A percentile compares a stretch with the other conserved stretches of the same genome.
These are phyloP conservation scores for Plebejus melissa DNA, from an alignment of 2,888 invertebrate genomes.

Conservation along the genomic window DNA sequence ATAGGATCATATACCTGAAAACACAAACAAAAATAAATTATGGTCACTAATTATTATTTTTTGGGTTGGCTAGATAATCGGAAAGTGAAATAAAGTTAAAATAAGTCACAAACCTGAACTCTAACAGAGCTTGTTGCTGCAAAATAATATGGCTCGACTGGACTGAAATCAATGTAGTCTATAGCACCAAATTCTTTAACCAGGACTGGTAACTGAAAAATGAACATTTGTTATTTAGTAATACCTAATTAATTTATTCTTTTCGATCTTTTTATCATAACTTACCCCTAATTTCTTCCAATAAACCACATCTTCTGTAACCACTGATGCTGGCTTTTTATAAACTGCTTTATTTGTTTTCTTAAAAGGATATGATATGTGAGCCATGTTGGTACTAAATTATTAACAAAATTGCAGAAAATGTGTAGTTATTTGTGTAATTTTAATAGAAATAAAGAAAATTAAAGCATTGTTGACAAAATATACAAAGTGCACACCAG, in stretches of 20 bases:
- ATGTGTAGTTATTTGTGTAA: not conserved
- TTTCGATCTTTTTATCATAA: slow-evolving; percentile 34
- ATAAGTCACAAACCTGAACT: slow-evolving; percentile 76
- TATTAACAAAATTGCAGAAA: not conserved
- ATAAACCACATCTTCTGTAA: slow-evolving; percentile 88
- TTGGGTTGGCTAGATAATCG: not conserved
- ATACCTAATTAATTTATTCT: not conserved
- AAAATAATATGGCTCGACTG: slow-evolving; percentile 92
- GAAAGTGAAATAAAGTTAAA: slow-evolving; percentile 27
- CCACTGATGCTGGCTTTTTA: slow-evolving; percentile 81
- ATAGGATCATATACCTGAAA: slow-evolving; percentile 90
- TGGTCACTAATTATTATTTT: not conserved
- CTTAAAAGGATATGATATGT: slow-evolving; percentile 80
- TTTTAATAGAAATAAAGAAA: not conserved
- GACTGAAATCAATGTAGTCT: slow-evolving; percentile 94
- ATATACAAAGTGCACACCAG: not conserved
- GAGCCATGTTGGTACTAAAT: slow-evolving; percentile 52
- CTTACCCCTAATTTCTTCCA: slow-evolving; percentile 94
- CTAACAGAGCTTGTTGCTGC: slow-evolving; percentile 95
- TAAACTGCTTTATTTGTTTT: slow-evolving; percentile 84
- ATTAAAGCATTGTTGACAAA: slow-evolving; percentile 13
- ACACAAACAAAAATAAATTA: slow-evolving; percentile 16
- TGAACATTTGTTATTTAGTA: not conserved
- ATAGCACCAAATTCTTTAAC: slow-evolving; percentile 96
- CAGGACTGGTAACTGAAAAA: slow-evolving; percentile 84